Evolutionary conservation across 2,113 vertebrate species (phyloP), one percentile per base, ranked within the genome.

Genomic region (Lynx canadensis): DNA sequence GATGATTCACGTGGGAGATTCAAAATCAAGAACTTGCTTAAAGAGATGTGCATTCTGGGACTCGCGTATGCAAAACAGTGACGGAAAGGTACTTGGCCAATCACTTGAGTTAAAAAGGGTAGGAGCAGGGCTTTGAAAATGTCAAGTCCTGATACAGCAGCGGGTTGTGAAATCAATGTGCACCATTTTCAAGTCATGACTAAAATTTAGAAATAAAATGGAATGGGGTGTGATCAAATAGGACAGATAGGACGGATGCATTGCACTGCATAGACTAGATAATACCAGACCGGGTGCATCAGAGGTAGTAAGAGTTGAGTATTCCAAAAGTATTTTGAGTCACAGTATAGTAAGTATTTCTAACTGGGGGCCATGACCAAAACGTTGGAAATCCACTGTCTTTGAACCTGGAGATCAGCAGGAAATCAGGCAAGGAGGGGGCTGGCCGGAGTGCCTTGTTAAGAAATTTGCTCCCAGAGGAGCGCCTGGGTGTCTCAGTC

Each of bases 51-150:
- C n/a, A n/a, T 71, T 83, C 48, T 65, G 45, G 36, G 71, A 68
- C 55, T 94, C 33, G 0, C 4, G 4, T 55, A 95, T 89, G 65
- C 80, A 92, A 90, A 74, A 84, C 7, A 74, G 31, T 27, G 16
- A 65, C 18, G 82, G 55, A 71, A 71, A 82, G 85, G 4, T 66
- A 11, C 52, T 52, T 52, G 33, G 36, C 5, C 94, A 89, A 90
- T 83, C 27, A 45, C 94, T 93, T 78, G 93, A 89, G 31, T n/a
- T 93, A 57, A 80, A 89, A 69, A 65, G 55, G 25, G 55, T 36
- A 63, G 27, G 29, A 60, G 15, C 65, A 38, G 63, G 11, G 81
- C 93, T 93, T 82, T 82, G 81, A 83, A 95, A 83, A 8, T 63
- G 31, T 85, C 52, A 45, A 65, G 68, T 91, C 69, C 41, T 31